Percentiles rank a stretch among this genome's conserved stretches.
These are phyloP conservation scores for Panopea generosa DNA, from an alignment of 2,888 invertebrate species.

Conservation along the genomic window DNA sequence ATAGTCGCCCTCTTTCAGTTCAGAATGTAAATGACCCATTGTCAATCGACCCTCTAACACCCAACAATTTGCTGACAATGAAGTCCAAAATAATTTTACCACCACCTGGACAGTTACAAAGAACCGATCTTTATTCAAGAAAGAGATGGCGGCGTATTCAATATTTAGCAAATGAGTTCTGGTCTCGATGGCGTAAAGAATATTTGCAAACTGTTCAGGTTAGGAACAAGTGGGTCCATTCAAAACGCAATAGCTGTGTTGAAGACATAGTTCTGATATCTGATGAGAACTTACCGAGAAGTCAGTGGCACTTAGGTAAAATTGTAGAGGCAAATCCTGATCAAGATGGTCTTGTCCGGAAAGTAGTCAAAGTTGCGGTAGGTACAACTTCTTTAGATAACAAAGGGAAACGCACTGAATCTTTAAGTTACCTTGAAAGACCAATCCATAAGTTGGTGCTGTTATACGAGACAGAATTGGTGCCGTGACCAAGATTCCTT, in stretches of 20 bases:
- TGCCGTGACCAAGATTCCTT: too few species aligned
- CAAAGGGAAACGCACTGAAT: slow-evolving; percentile 15
- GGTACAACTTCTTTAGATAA: slow-evolving; percentile 10
- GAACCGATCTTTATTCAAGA: slow-evolving; percentile 46
- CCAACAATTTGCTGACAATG: too few species aligned
- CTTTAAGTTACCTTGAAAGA: slow-evolving; percentile 35
- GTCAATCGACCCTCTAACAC: slow-evolving; percentile 32
- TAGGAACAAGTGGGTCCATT: slow-evolving; percentile 49
- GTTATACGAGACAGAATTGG: slow-evolving; percentile 35
- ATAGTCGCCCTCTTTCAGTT: slow-evolving; percentile 60
- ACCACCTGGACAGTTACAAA: slow-evolving; percentile 57
- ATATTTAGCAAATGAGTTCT: slow-evolving; percentile 61
- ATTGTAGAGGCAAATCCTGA: slow-evolving; percentile 16
- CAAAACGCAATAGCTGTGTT: slow-evolving; percentile 29
- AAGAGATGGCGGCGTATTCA: slow-evolving; percentile 62
- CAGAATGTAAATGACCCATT: slow-evolving; percentile 44
- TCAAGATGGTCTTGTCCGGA: slow-evolving; percentile 50
- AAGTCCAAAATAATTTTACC: slow-evolving; percentile 37
- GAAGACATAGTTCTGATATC: slow-evolving; percentile 64
- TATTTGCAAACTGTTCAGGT: slow-evolving; percentile 46
- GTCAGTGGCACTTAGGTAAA: slow-evolving; percentile 49
- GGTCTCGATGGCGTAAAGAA: slow-evolving; percentile 60
- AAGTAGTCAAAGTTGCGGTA: slow-evolving; percentile 37
- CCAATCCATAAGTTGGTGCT: slow-evolving; percentile 61
- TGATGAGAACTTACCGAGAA: slow-evolving; percentile 56